Evolutionary conservation across 2,113 vertebrate species (phyloP).

Genomic region (Nothobranchius furzeri): DNA sequence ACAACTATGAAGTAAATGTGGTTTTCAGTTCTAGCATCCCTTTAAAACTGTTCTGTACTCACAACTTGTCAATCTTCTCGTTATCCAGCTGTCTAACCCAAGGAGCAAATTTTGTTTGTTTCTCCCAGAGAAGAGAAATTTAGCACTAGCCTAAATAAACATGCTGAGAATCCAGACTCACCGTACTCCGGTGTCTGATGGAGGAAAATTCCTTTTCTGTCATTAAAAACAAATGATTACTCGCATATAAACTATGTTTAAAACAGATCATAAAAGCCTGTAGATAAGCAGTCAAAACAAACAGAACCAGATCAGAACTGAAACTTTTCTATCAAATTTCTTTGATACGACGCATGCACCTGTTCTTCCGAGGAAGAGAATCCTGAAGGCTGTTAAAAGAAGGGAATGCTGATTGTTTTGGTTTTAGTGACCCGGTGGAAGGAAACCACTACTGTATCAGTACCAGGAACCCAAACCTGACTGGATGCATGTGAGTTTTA

Average conservation of each 20-base stretch:
- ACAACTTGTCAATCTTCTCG: slow-evolving; percentile 52
- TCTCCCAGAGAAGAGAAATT: background rate
- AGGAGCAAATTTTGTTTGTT: slow-evolving; percentile 3
- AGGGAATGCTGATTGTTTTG: no score
- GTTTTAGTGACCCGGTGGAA: no score
- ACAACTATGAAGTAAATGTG: no score
- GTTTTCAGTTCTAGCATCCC: no score
- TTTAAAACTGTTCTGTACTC: slow-evolving; percentile 61
- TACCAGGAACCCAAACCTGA: no score
- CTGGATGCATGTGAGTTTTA: no score
- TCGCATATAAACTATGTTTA: no score
- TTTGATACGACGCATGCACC: background rate
- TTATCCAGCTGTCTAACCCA: slow-evolving; percentile 42
- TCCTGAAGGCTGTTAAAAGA: background rate
- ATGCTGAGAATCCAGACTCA: slow-evolving; percentile 52
- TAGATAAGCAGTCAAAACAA: background rate
- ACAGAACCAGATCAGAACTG: background rate
- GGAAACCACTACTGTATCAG: no score
- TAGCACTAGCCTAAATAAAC: background rate
- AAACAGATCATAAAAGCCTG: no score
- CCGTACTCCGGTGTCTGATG: slow-evolving; percentile 64
- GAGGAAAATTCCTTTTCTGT: slow-evolving; percentile 75
- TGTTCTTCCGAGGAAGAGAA: background rate
- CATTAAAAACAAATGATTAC: background rate
- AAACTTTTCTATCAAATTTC: background rate